A percentile compares a stretch with the other conserved stretches of the same genome.
These are phyloP conservation scores for Nerophis lumbriciformis DNA, from an alignment of 2,113 vertebrate genomes.

Conservation along the genomic window DNA sequence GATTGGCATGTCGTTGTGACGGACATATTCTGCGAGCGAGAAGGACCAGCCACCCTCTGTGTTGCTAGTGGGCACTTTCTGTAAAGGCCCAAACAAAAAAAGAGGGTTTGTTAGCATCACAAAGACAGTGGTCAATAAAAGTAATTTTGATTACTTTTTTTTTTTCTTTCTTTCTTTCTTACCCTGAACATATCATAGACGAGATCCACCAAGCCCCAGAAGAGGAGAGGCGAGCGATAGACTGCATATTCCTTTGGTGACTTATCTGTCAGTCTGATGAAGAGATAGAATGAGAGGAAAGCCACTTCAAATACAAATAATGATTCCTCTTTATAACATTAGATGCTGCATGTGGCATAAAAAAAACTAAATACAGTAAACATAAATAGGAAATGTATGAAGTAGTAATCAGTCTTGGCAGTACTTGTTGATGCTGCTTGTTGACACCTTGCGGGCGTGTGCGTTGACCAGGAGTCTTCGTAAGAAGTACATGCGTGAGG, in stretches of 20 bases:
- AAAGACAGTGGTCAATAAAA: not conserved
- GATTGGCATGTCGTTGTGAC: slow-evolving; percentile 98
- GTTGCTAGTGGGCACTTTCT: slow-evolving; percentile 98
- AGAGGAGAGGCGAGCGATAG: slow-evolving; percentile 93
- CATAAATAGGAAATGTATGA: not conserved
- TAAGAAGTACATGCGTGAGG: slow-evolving; percentile 81
- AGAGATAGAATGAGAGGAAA: slow-evolving; percentile 2
- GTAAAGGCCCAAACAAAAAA: not conserved
- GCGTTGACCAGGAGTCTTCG: slow-evolving; percentile 82
- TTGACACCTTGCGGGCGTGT: slow-evolving; percentile 82
- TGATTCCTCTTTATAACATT: too few species aligned
- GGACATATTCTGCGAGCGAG: slow-evolving; percentile 94
- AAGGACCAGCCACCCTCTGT: slow-evolving; percentile 99
- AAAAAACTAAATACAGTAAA: not conserved
- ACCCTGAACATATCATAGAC: slow-evolving; percentile 98
- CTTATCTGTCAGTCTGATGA: slow-evolving; percentile 86
- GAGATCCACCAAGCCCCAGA: slow-evolving; percentile 96
- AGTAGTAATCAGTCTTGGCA: slow-evolving; percentile 9
- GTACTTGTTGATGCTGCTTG: slow-evolving; percentile 86
- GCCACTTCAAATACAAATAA: too few species aligned
- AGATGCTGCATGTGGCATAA: too few species aligned
- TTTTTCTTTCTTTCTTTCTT: slow-evolving; percentile 15
- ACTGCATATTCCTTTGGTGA: slow-evolving; percentile 86
- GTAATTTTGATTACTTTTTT: too few species aligned
- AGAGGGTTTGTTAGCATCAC: not conserved